Base-by-base conservation (phyloP, 1,140 invertebrate genomes). In the Thaumatotibia leucotreta region DNA sequence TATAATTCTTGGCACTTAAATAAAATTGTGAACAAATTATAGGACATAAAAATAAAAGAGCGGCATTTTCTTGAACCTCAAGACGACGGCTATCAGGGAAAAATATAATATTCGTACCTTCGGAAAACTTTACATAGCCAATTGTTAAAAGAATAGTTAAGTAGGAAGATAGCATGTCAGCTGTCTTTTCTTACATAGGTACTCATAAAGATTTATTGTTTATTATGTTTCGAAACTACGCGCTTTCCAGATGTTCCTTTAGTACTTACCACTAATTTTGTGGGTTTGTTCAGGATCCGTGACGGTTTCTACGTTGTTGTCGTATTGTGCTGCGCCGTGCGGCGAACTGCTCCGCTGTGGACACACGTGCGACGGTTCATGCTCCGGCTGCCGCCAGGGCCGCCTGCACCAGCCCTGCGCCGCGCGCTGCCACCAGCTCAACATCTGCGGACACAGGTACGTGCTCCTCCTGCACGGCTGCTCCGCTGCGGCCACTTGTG, bases 401-500 rank as follows among this genome's bases (percentile, higher is more conserved):
- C 88, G 94, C 17, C 81, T 96, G 61, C 95, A 96, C 82, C 73
- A 58, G 65, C 82, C 78, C 45, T 96, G 95, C 84, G 71, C 76
- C 32, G 88, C 94, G 69, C 84, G 90, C 22, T 96, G 95, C 84
- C 88, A 92, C 32, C 83, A 91, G 58, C 71, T 72, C 8, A 88
- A 93, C 35, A 93, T 96, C 63, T 96, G 95, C 85, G 93, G 93
- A 45, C 95, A 96, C 77, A 76, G 82, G 91, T 96, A 95, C 83
- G 84, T n/a, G n/a, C n/a, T n/a, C n/a, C n/a, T n/a, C n/a, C n/a
- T n/a, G n/a, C n/a, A n/a, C n/a, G n/a, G n/a, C n/a, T n/a, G n/a
- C n/a, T n/a, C n/a, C n/a, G n/a, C n/a, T n/a, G 61, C 4, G 4
- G 22, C 23, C 22, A 9, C 11, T 35, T 14, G 9, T 9, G 20